Conservation (phyloP, 2,113 vertebrate species). For the Xenopus tropicalis region UCB_Xtro_10.0 CM004451.2:75668501-75669000, state of each 20-base stretch:
- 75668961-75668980: too few relatives aligned
- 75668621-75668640: conserved; percentile 33
- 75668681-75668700: conserved; percentile 30
- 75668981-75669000: too few relatives aligned
- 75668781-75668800: not conserved
- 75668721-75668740: not conserved
- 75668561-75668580: conserved; percentile 32
- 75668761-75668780: not conserved
- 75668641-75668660: conserved; percentile 35
- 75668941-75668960: too few relatives aligned
- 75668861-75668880: too few relatives aligned
- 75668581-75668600: conserved; percentile 39
- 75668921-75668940: too few relatives aligned
- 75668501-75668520: conserved; percentile 36
- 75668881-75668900: too few relatives aligned
- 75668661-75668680: conserved; percentile 32
- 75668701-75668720: not conserved
- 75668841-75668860: too few relatives aligned
- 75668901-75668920: too few relatives aligned
- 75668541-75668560: conserved; percentile 21
- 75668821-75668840: too few relatives aligned
- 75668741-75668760: conserved; percentile 11
- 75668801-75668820: not conserved
- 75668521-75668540: conserved; percentile 26
- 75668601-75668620: conserved; percentile 23